Base-by-base conservation (phyloP, 2,113 vertebrate species). In the Aviceda subcristata region DNA sequence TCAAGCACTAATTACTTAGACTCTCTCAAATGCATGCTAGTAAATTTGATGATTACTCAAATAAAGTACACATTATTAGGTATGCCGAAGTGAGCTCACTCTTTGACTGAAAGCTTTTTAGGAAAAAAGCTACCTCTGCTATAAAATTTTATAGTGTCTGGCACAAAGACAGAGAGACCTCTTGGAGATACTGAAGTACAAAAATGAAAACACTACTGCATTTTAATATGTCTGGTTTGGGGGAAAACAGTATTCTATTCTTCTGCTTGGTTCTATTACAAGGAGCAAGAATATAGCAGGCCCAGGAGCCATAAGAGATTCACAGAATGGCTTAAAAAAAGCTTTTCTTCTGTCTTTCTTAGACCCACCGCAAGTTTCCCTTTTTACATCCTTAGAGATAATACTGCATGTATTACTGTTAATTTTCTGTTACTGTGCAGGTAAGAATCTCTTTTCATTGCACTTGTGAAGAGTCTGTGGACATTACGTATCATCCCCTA, bases 131-230 rank as follows among this genome's bases (percentile, higher is more conserved):
- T 59, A 77, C 73, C 21, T 81, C 46, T 87, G 46, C 91, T 77
- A 39, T 87, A 84, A 95, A 92, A n/a, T 87, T 94, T 94, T 94
- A 96, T 50, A 56, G 55, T 53, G 90, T 93, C 86, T 96, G 68
- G 76, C 75, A 78, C 39, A 60, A 77, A 43, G 22, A 73, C 1
- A 1, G 34, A 78, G 74, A 88, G 43, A 59, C 43, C 39, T 74
- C 60, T 81, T 83, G 34, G 55, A 94, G 68, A 46, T 63, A 71
- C 46, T 66, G 4, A 55, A 69, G 38, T 43, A 74, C 23, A 76
- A 94, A 79, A 80, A 93, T 6, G 29, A 86, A 90, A 95, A 91
- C 38, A 77, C 15, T 10, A 38, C 64, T 46, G 26, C 55, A 59
- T 74, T 94, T 94, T 97, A 84, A 63, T 91, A 77, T 71, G 84